A percentile compares a stretch with the other conserved stretches of the same genome.
Conservation (phyloP, 2,797 vertebrate species). For the Coreius guichenoti region DNA sequence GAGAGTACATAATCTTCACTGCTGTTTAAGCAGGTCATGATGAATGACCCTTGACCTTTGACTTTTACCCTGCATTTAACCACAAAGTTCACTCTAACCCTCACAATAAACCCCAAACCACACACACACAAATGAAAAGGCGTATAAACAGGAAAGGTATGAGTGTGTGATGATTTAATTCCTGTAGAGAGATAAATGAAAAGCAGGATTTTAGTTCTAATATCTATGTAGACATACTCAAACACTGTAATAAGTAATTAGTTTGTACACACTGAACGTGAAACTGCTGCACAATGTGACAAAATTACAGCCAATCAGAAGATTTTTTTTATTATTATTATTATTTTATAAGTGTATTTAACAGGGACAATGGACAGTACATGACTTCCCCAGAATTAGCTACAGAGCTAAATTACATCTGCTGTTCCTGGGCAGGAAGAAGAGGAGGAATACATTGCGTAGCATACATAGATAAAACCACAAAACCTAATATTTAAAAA, state of each 20-base stretch:
- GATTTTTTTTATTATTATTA: neutral
- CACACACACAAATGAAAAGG: slow-evolving; percentile 7
- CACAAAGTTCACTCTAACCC: neutral
- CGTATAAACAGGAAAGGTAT: neutral
- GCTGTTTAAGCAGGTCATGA: slow-evolving; percentile 40
- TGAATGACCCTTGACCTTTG: slow-evolving; percentile 40
- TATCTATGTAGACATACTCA: neutral
- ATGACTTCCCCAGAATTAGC: neutral
- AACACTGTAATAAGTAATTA: neutral
- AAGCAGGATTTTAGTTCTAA: neutral
- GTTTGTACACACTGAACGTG: neutral
- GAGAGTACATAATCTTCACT: slow-evolving; percentile 14
- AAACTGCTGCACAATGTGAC: neutral
- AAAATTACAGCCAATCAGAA: neutral
- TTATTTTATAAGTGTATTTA: neutral
- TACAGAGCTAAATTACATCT: neutral
- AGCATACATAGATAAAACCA: no score
- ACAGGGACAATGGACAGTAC: neutral
- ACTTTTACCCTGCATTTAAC: slow-evolving; percentile 43
- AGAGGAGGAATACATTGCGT: neutral
- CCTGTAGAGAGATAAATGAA: neutral
- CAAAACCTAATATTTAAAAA: no score
- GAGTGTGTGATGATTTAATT: neutral
- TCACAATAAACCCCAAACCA: slow-evolving; percentile 15
- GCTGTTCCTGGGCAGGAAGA: neutral